Percentiles rank a stretch among this genome's conserved stretches.
Conservation (phyloP, 2,113 vertebrate species). For the Amphilophus citrinellus region DNA sequence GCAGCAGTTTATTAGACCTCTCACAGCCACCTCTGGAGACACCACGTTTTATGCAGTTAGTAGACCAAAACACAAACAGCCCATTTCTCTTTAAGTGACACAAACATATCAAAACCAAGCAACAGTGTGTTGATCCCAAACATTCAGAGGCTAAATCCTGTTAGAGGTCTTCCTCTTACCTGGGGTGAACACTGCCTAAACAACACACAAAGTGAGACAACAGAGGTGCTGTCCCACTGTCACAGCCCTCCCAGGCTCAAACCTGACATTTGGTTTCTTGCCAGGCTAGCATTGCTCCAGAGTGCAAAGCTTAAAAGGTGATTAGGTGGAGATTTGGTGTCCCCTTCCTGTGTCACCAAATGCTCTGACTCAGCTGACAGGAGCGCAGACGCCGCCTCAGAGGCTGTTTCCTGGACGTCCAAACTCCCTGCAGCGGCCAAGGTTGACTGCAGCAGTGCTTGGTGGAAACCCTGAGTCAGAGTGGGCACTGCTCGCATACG, state of each 20-base stretch:
- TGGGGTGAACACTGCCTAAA: background rate
- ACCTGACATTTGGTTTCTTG: constrained; percentile 15
- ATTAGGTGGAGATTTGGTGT: constrained; percentile 67
- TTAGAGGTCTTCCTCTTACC: background rate
- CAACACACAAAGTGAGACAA: background rate
- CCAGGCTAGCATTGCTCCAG: constrained; percentile 35
- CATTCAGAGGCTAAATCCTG: background rate
- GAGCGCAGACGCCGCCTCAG: constrained; percentile 7
- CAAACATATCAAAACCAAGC: background rate
- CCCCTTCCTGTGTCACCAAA: constrained; percentile 41
- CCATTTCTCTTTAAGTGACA: background rate
- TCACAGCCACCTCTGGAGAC: background rate
- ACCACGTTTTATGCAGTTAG: background rate
- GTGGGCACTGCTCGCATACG: background rate
- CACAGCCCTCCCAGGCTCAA: background rate
- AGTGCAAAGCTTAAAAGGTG: constrained; percentile 55
- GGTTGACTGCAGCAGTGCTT: constrained; percentile 12
- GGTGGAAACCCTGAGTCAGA: constrained; percentile 63
- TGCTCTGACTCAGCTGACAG: constrained; percentile 60
- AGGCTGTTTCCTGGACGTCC: constrained; percentile 44
- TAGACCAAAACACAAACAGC: background rate
- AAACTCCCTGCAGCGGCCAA: constrained; percentile 23
- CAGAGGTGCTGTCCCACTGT: background rate
- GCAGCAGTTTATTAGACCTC: too few relatives aligned
- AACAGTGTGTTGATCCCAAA: background rate